These are phyloP conservation scores for Drosophila sordidula DNA, from an alignment of 2,888 invertebrate genomes.

Conservation along the genomic window DNA sequence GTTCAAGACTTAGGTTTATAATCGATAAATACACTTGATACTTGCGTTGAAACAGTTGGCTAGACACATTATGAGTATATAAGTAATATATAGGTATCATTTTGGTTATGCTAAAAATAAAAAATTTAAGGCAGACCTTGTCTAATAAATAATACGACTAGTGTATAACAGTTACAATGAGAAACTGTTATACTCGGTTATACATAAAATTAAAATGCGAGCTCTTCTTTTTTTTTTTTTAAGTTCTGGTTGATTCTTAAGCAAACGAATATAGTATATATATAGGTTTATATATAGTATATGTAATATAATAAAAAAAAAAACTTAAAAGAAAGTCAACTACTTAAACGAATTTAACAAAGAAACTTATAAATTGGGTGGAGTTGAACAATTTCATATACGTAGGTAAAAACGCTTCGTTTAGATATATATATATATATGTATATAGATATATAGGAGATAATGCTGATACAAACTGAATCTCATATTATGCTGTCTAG, in stretches of 20 bases:
- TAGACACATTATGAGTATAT: constrained; percentile 34
- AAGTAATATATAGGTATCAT: constrained; percentile 12
- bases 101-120: constrained; percentile 36
- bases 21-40: constrained; percentile 25
- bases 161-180: constrained; percentile 15
- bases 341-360: constrained; percentile 71
- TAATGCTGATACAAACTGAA: constrained; percentile 53
- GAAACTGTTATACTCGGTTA: constrained; percentile 23
- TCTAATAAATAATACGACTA: constrained; percentile 13
- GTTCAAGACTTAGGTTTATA: constrained; percentile 43
- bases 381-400: constrained; percentile 69
- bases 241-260: constrained; percentile 6
- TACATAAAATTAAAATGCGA: constrained; percentile 31
- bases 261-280: constrained; percentile 7
- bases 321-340: constrained; percentile 57
- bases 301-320: constrained; percentile 22
- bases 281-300: constrained; percentile 12
- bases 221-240: constrained; percentile 6
- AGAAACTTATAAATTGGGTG: constrained; percentile 83
- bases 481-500: constrained; percentile 14
- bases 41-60: constrained; percentile 26
- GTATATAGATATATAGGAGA: constrained; percentile 24
- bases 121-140: constrained; percentile 6
- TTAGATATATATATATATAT: constrained; percentile 23
- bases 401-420: constrained; percentile 14